Evolutionary conservation across 92 coral and sea anemone species (phyloP), one percentile per base, ranked within the genome.

Genomic region (Montipora capitata): DNA sequence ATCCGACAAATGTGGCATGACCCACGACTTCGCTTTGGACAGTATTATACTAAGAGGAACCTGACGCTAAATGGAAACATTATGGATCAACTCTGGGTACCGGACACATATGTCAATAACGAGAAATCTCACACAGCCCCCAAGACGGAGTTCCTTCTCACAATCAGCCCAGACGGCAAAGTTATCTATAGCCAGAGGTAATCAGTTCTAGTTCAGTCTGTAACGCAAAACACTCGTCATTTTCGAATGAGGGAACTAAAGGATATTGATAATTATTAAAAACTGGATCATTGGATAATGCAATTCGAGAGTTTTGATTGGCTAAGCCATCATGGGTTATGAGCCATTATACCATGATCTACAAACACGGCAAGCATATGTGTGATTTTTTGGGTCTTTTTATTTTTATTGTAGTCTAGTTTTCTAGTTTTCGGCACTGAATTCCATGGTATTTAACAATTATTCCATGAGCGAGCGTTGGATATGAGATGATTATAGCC

Each of bases 101-200:
- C 99, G 7, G 99, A 95, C 61, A 95, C 98, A 1, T 96, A 95
- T 76, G 92, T 96, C 9, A 94, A 94, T 81, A 95, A 96, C 82
- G 99, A 96, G 83, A 96, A 96, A 79, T 93, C 98, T 15, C 92
- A 94, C 48, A 43, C 51, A 52, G 91, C 94, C 17, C 98, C 98
- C 1, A 89, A 93, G 20, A 78, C 88, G 61, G 96, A 94, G 83
- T 96, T 96, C 68, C 85, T 91, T 38, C 94, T 96, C 14, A 91
- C 91, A 40, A 58, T 96, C 13, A 56, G 7, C 40, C 76, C 95
- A 51, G 91, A 87, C 59, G 99, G 98, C 64, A 84, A 16, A 62
- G 54, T 96, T 15, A 76, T 91, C 38, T 92, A 95, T 73, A 89
- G 91, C 76, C 78, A 78, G 42, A 27, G 84, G 83, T 69, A 77